phyloP scores from a whole-genome alignment of 2,797 vertebrate genomes.

The Sebastes steindachneri region DNA sequence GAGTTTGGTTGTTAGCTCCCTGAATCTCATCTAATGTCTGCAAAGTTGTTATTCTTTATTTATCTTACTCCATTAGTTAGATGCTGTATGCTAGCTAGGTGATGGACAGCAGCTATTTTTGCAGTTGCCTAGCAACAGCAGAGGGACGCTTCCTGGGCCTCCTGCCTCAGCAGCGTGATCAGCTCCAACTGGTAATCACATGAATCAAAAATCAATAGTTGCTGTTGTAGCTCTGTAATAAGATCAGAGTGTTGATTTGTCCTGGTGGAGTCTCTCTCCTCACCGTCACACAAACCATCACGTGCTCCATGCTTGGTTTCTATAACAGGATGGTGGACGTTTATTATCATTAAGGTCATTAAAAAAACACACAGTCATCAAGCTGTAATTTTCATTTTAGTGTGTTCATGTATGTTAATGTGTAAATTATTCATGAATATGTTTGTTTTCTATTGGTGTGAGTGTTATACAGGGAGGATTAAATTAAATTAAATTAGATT shows the following conservation, averaged over 20 bases:
- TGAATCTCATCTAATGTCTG: fast-evolving
- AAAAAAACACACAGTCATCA: background rate
- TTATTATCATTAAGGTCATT: background rate
- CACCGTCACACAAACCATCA: background rate
- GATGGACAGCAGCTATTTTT: slow-evolving; percentile 2
- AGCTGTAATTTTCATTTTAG: background rate
- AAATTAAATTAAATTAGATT: slow-evolving; percentile 21
- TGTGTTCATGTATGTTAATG: background rate
- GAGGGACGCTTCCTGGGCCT: background rate
- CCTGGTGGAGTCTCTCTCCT: background rate
- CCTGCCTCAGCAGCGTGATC: background rate
- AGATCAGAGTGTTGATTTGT: background rate
- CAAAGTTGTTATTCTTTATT: background rate
- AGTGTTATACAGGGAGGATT: background rate
- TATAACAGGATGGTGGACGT: background rate
- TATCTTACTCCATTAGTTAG: background rate
- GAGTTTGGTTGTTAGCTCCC: background rate
- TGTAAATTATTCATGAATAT: background rate
- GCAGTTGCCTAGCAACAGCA: slow-evolving; percentile 39
- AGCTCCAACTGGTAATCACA: slow-evolving; percentile 11
- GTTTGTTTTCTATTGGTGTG: background rate
- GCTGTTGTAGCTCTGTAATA: background rate
- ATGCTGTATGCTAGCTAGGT: background rate
- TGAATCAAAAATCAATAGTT: slow-evolving; percentile 38
- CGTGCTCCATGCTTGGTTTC: background rate